Evolutionary conservation across 2,113 vertebrate genomes (phyloP).

Genomic region (Saguinus imperator): DNA sequence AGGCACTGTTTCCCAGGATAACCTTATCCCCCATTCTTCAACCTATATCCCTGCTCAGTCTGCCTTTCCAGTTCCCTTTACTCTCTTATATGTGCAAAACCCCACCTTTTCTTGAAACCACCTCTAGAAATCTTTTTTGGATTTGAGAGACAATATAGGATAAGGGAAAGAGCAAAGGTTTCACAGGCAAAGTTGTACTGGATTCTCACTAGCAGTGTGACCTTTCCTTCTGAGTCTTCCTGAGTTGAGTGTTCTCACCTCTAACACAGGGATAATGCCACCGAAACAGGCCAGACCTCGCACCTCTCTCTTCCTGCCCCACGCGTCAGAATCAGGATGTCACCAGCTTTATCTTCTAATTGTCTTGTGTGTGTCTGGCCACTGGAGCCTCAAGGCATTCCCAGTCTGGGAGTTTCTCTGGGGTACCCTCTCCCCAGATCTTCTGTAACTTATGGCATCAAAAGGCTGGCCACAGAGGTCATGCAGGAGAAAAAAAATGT

Average conservation of each 20-base stretch:
- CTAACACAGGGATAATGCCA: background rate
- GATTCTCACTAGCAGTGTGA: background rate
- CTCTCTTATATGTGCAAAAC: background rate
- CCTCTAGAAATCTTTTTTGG: slow-evolving; percentile 3
- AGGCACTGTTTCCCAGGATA: background rate
- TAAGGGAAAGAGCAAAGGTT: background rate
- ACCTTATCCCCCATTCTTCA: background rate
- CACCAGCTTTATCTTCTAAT: background rate
- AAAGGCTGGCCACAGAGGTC: background rate
- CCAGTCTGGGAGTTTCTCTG: background rate
- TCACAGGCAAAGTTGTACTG: background rate
- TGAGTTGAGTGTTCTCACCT: background rate
- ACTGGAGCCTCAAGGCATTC: background rate
- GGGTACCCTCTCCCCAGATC: background rate
- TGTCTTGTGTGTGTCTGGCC: background rate
- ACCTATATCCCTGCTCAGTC: background rate
- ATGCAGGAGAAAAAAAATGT: background rate
- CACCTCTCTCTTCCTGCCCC: background rate
- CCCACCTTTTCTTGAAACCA: background rate
- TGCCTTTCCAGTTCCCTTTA: background rate
- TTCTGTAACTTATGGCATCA: background rate
- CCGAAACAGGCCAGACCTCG: background rate
- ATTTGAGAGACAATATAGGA: background rate
- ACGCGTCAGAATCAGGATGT: background rate
- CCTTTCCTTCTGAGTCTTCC: background rate